Evolutionary conservation across 2,888 invertebrate genomes (phyloP).

Genomic region (Epirrhoe alternata): DNA sequence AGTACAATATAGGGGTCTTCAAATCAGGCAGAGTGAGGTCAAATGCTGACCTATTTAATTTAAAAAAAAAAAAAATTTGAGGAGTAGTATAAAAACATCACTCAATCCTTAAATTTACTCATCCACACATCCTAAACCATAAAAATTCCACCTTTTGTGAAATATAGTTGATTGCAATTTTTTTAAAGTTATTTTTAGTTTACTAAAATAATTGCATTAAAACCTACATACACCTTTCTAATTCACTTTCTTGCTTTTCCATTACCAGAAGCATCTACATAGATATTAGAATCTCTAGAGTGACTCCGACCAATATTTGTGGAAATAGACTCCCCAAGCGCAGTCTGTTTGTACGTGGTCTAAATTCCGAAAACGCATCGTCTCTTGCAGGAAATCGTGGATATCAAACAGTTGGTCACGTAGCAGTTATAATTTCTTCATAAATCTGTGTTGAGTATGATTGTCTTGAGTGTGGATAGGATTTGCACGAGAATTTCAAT

Average conservation of each 20-base stretch:
- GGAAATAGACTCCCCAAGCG: slow-evolving; percentile 66
- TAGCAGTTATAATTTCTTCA: slow-evolving; percentile 66
- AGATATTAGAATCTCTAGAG: slow-evolving; percentile 60
- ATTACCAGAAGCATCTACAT: slow-evolving; percentile 35
- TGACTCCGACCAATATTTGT: slow-evolving; percentile 71
- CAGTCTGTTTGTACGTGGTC: slow-evolving; percentile 66
- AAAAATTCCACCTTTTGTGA: too few relatives aligned
- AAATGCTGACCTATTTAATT: too few relatives aligned
- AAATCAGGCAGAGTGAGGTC: too few relatives aligned
- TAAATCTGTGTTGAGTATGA: slow-evolving; percentile 55
- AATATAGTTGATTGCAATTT: too few relatives aligned
- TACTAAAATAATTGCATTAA: too few relatives aligned
- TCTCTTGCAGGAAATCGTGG: slow-evolving; percentile 54
- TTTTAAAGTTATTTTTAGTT: too few relatives aligned
- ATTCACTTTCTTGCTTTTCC: slow-evolving; percentile 22
- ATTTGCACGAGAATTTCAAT: slow-evolving; percentile 44
- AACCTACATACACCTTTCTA: background rate
- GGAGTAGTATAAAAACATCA: too few relatives aligned
- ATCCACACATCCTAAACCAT: too few relatives aligned
- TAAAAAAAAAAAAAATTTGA: too few relatives aligned
- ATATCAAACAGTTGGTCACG: slow-evolving; percentile 60
- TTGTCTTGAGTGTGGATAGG: slow-evolving; percentile 47
- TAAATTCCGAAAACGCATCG: slow-evolving; percentile 63
- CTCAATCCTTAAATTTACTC: too few relatives aligned
- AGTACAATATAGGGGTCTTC: too few relatives aligned